phyloP scores from a whole-genome alignment of 1,140 invertebrate genomes.

The Planococcus citri region DNA sequence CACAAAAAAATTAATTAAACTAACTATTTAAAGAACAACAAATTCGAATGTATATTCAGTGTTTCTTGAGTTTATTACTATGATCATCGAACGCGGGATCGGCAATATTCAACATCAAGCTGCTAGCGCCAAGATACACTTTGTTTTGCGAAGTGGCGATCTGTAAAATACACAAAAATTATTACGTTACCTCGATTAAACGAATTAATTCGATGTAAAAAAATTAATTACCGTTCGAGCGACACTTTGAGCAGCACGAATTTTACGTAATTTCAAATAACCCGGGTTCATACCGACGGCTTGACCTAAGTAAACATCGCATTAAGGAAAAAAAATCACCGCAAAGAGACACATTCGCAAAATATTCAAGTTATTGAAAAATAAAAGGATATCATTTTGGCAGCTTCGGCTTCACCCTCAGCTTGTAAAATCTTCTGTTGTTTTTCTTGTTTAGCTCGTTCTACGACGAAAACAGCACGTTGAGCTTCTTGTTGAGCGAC shows the following conservation, averaged over 20 bases:
- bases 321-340: constrained; percentile 54
- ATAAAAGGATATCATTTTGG: constrained; percentile 83
- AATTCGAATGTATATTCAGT: not conserved
- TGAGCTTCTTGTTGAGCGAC: constrained; percentile 99
- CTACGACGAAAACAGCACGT: constrained; percentile 93
- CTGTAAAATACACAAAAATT: constrained; percentile 38
- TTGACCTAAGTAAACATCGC: constrained; percentile 71
- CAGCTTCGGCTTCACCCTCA: constrained; percentile 98
- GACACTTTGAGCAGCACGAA: constrained; percentile 93
- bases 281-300: constrained; percentile 90
- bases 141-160: constrained; percentile 88
- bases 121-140: constrained; percentile 83
- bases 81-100: constrained; percentile 84
- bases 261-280: constrained; percentile 93
- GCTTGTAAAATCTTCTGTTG: constrained; percentile 99
- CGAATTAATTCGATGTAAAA: not conserved
- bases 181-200: not conserved
- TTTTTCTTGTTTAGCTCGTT: constrained; percentile 91
- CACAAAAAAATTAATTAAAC: not conserved
- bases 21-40: not conserved
- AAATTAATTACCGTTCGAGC: constrained; percentile 70
- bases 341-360: not conserved
- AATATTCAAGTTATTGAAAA: constrained; percentile 12
- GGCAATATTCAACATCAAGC: constrained; percentile 93
- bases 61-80: constrained; percentile 52